A percentile compares a stretch with the other conserved stretches of the same genome.
These are phyloP conservation scores for Apodemia zela DNA, from an alignment of 2,888 invertebrate genomes.

Conservation along the genomic window DNA sequence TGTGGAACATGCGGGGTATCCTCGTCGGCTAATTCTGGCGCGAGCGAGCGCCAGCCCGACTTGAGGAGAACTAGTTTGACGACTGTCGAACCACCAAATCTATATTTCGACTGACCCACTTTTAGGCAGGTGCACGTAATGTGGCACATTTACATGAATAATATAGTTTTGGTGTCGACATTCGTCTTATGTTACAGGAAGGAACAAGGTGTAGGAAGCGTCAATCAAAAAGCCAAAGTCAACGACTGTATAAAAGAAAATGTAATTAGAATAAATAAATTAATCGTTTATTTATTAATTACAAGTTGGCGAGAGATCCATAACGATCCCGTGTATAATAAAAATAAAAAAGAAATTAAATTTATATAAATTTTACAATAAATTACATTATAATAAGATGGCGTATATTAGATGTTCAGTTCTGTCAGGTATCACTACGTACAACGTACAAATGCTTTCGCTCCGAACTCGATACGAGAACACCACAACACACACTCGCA, in stretches of 20 bases:
- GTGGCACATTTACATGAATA: conserved; percentile 12
- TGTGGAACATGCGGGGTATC: conserved; percentile 55
- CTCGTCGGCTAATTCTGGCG: conserved; percentile 45
- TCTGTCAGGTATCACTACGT: conserved; percentile 79
- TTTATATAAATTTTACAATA: conserved; percentile 82
- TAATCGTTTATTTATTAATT: conserved; percentile 82
- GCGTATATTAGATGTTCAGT: conserved; percentile 79
- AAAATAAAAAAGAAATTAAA: conserved; percentile 79
- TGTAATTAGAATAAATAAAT: conserved; percentile 82
- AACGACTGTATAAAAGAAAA: conserved; percentile 75
- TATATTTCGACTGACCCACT: conserved; percentile 48
- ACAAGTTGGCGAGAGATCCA: conserved; percentile 79
- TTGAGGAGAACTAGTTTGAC: conserved; percentile 18
- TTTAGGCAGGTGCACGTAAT: conserved; percentile 43
- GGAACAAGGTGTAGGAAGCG: conserved; percentile 42
- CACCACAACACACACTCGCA: conserved; percentile 69
- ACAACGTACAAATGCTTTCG: conserved; percentile 77
- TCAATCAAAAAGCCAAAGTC: conserved; percentile 64
- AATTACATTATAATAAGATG: conserved; percentile 78
- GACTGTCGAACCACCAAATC: conserved; percentile 23
- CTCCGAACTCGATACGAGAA: conserved; percentile 57
- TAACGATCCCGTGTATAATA: conserved; percentile 79
- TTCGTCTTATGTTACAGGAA: conserved; percentile 31
- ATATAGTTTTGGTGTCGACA: neutral
- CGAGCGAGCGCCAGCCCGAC: conserved; percentile 13